Base-by-base conservation (phyloP, 2,888 invertebrate species). In the Resseliella maxima region DNA sequence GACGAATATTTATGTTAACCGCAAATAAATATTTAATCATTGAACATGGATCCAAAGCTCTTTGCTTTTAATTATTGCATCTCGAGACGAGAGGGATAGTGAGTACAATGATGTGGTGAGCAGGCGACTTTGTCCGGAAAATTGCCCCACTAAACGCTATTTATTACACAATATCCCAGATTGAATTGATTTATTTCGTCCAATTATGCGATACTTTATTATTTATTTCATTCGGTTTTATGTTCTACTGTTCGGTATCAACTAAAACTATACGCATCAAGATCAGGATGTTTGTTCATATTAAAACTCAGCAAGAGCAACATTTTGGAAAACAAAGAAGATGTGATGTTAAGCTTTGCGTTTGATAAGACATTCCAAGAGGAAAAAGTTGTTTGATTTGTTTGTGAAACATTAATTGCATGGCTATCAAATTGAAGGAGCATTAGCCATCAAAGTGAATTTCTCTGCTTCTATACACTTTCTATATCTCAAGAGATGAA, bases 21-120 rank as follows among this genome's bases (percentile, higher is more conserved):
- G 35, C 72, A 72, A 72, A 72, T 72, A 72, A 72, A 72, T 72
- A 72, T 72, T 72, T 72, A 72, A 72, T 72, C 72, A 72, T 50
- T 50, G 46, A 50, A 50, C 31, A 35, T 31, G 50, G 10, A 59
- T 72, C 72, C 72, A 31, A 72, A 31, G 31, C 72, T 72, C 72
- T 72, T 72, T 31, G 72, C 72, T 72, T 35, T 72, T 72, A 72
- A 72, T 72, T 72, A 72, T 72, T 72, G 31, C 31, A 15, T 72
- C 0, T 31, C 72, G 15, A 72, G 72, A 8, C 15, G 1, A 15
- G 59, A 3, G n/a, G 12, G n/a, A 72, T 31, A 31, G 31, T 31
- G 72, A n/a, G 31, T 31, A 72, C 0, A 72, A 31, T 35, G n/a
- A 35, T 72, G 3, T n/a, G 31, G 46, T 2, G 2, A 50, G 46